Percentiles rank a stretch among this genome's conserved stretches.
Conservation (phyloP, 1,140 invertebrate genomes). For the Drosophila serrata region DNA sequence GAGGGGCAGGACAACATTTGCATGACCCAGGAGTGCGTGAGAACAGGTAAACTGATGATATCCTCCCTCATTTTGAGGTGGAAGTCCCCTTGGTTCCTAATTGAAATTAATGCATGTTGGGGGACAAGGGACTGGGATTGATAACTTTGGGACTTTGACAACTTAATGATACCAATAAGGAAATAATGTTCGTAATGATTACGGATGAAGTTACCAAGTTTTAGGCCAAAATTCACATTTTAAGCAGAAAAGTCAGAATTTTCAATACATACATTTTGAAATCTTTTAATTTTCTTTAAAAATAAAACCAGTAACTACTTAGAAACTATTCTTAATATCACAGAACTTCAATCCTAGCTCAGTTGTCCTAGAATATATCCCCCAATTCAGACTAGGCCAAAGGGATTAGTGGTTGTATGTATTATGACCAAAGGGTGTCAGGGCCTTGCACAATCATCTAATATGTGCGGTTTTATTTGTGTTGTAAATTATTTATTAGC, state of each 20-base stretch:
- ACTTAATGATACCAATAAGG: constrained; percentile 8
- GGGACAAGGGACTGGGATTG: not conserved
- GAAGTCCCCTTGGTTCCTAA: not conserved
- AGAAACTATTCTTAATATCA: no score
- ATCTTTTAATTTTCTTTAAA: not conserved
- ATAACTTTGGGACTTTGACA: not conserved
- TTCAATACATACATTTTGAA: not conserved
- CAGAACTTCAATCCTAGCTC: no score
- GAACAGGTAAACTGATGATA: constrained; percentile 87
- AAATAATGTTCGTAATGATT: not conserved
- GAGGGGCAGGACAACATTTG: constrained; percentile 86
- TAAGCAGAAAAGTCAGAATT: not conserved
- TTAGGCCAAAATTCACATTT: not conserved
- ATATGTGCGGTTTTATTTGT: constrained; percentile 34
- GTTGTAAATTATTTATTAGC: constrained; percentile 55
- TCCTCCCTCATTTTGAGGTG: not conserved
- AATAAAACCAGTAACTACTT: no score
- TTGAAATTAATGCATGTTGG: constrained; percentile 3
- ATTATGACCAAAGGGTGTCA: constrained; percentile 4
- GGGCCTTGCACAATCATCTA: constrained; percentile 24
- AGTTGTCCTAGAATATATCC: not conserved
- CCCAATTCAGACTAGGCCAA: not conserved
- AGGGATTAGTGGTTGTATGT: not conserved
- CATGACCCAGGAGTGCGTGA: constrained; percentile 90
- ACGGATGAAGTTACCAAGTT: not conserved